Evolutionary conservation across 2,888 invertebrate species (phyloP).

Genomic region (Hedya salicella): DNA sequence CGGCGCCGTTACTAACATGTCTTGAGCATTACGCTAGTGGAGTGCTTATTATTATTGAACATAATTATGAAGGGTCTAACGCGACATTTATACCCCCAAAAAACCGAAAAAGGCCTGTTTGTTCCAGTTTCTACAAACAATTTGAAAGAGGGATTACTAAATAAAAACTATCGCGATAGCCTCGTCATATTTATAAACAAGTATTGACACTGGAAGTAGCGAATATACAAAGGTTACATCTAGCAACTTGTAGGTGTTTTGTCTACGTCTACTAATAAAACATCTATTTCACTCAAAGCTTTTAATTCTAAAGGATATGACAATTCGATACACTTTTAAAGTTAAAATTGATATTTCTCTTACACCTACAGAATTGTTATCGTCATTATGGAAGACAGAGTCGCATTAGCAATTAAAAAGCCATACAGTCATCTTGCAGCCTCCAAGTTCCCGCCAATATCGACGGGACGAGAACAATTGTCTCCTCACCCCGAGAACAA

Average conservation of each 20-base stretch:
- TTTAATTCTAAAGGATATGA: conserved; percentile 52
- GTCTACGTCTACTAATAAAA: conserved; percentile 23
- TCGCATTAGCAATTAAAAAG: conserved; percentile 27
- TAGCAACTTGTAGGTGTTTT: neutral
- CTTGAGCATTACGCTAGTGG: no score
- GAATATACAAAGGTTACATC: no score
- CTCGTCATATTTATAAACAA: neutral
- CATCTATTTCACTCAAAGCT: conserved; percentile 52
- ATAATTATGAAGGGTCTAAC: no score
- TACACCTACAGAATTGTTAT: conserved; percentile 39
- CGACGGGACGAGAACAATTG: neutral
- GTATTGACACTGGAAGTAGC: no score
- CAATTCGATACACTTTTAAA: conserved; percentile 34
- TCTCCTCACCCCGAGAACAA: neutral
- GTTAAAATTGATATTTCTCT: conserved; percentile 28
- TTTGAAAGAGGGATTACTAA: no score
- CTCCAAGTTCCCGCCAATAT: neutral
- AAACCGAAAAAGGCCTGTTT: no score
- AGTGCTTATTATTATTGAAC: no score
- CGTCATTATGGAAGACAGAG: conserved; percentile 45
- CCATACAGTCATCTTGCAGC: neutral
- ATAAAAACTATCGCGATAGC: no score
- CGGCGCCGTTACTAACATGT: no score
- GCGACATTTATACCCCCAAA: no score
- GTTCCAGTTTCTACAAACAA: no score